Percentiles rank a stretch among this genome's conserved stretches.
Conservation (phyloP, 2,797 vertebrate species). For the Enoplosus armatus region DNA sequence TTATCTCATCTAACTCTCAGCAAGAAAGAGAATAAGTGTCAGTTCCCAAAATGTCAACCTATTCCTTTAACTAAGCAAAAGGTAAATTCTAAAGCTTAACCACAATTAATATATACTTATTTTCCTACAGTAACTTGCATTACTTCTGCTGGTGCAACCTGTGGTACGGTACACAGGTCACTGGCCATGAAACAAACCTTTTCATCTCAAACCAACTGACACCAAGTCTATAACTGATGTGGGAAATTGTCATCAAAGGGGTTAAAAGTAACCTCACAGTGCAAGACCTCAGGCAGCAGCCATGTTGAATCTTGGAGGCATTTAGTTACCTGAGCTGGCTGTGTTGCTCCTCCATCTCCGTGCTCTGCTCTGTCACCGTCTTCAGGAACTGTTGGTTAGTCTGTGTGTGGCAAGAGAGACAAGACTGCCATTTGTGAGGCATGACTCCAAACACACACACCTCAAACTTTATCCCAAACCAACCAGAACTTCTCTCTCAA, state of each 20-base stretch:
- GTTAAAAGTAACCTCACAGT: not conserved
- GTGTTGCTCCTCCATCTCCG: slow-evolving; percentile 89
- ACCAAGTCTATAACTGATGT: not conserved
- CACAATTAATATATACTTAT: too few relatives aligned
- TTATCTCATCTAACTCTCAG: not conserved
- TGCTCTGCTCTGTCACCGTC: slow-evolving; percentile 89
- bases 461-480: slow-evolving; percentile 19
- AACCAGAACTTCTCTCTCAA: slow-evolving; percentile 24
- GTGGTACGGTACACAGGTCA: not conserved
- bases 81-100: not conserved
- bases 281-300: slow-evolving; percentile 3
- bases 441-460: slow-evolving; percentile 61
- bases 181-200: not conserved
- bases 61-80: not conserved
- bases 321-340: slow-evolving; percentile 89
- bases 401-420: slow-evolving; percentile 86
- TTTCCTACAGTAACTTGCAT: not conserved
- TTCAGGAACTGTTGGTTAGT: slow-evolving; percentile 92
- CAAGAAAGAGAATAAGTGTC: not conserved
- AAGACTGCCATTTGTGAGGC: slow-evolving; percentile 70
- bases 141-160: not conserved
- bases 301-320: slow-evolving; percentile 16
- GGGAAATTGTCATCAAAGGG: not conserved
- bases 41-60: not conserved
- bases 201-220: too few relatives aligned